Evolutionary conservation across 30 jellyfish, hydroid and myxozoan genomes (phyloP), one percentile per base, ranked within the genome.

Genomic region (Mastigias papua): DNA sequence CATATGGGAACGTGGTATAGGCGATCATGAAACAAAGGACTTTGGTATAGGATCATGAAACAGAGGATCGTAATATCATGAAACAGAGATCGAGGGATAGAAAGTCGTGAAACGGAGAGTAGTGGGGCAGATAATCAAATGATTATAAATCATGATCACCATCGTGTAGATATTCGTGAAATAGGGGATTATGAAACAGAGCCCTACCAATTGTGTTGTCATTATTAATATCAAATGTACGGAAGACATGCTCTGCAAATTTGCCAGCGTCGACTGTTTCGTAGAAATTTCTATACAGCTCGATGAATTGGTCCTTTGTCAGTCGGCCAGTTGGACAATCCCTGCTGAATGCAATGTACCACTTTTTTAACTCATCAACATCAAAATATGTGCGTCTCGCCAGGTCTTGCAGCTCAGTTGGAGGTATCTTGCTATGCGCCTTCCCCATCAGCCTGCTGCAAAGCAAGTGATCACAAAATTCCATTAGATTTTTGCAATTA

Each of bases 241-340:
- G 81, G 64, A 95, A 95, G 51, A 95, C 99, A 65, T 95, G 99
- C 81, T 84, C 95, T 27, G 99, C 99, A 86, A 95, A 95, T 49
- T 87, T 95, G 76, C 68, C 58, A 1, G 99, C 97, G 76, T 95
- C 93, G 27, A 78, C 86, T 0, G 97, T 79, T 26, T 87, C 93
- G 91, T 95, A 95, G 81, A 95, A 95, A 77, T 83, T 81, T 30
- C 70, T 78, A 84, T 95, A 95, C 73, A 95, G 86, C 60, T 95
- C 97, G 35, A 81, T 82, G 79, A 95, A 95, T 61, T 95, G 99
- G 17, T 73, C 95, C 48, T 80, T 80, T 86, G 79, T 95, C 70
- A 95, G 35, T 25, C 91, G 77, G 16, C 98, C 98, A 34, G 87
- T 66, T 16, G 99, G 99, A 87, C 96, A 90, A 60, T 95, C 99